phyloP scores from a whole-genome alignment of 2,113 vertebrate genomes.

The Oryzias curvinotus region DNA sequence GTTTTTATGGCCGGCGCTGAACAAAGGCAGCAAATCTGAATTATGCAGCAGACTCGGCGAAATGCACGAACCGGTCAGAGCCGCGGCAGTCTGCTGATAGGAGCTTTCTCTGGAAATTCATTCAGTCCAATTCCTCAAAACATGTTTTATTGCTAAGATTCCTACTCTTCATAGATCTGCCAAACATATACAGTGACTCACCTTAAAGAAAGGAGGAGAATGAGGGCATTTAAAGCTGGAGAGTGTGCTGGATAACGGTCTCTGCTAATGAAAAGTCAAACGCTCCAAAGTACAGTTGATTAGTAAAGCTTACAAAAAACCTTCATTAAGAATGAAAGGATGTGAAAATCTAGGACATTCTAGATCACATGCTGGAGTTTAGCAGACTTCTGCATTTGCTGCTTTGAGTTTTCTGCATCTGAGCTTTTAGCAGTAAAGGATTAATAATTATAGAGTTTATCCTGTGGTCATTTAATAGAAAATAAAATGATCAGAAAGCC shows the following conservation, averaged over 20 bases:
- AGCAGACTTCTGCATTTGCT: no score
- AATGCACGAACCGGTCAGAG: slow-evolving; percentile 31
- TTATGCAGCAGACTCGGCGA: slow-evolving; percentile 41
- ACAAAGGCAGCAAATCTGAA: slow-evolving; percentile 37
- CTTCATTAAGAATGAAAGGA: slow-evolving; percentile 41
- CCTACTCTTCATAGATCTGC: neutral
- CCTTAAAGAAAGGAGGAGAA: slow-evolving; percentile 41
- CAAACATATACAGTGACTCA: neutral
- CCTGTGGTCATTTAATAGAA: no score
- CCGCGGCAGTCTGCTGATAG: slow-evolving; percentile 13
- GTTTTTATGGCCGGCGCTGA: slow-evolving; percentile 40
- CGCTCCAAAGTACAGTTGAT: slow-evolving; percentile 39
- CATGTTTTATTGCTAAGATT: slow-evolving; percentile 1
- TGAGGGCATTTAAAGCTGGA: slow-evolving; percentile 60
- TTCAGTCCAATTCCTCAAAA: neutral
- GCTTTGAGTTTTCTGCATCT: no score
- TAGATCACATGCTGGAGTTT: no score
- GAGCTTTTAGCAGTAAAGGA: no score
- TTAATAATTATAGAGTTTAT: no score
- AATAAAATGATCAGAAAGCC: no score
- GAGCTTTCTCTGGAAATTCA: slow-evolving; percentile 19
- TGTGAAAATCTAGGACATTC: no score
- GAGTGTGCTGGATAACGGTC: slow-evolving; percentile 31
- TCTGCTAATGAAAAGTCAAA: slow-evolving; percentile 47
- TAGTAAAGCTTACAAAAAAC: slow-evolving; percentile 22